Base-by-base conservation (phyloP, 2,113 vertebrate genomes). In the Mirounga angustirostris region DNA sequence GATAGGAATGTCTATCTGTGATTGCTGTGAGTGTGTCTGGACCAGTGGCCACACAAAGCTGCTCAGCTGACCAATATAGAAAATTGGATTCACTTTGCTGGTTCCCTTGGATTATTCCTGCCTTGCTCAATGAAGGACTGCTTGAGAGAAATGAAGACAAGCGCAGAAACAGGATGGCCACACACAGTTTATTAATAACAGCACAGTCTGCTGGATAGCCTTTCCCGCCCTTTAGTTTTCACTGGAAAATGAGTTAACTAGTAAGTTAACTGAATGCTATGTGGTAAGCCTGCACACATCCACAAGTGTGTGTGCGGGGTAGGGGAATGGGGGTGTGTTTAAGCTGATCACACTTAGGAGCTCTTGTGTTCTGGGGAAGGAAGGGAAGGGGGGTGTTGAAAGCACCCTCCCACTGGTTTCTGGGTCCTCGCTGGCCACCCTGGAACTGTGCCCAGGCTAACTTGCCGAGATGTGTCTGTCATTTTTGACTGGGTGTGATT, bases 401-500 rank as follows among this genome's bases (percentile, higher is more conserved):
- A 88, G 16, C 24, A n/a, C 40, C 94, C 36, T 95, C 94, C 92
- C 28, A 46, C 95, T 54, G 89, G 67, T 83, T 97, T 86, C 89
- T 93, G 73, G 89, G 97, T 93, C 95, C 94, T 96, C 86, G 15
- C 93, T 11, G 95, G 98, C 89, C 91, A 97, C 78, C 56, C 93
- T 98, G 98, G 98, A 98, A 89, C 93, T 54, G 93, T 97, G 97
- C 98, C 98, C 93, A 96, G 36, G 58, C 43, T 90, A 61, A 81
- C 94, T 96, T 91, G 81, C 79, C 1, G 93, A 97, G 97, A 95
- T 91, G 58, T 96, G 98, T 97, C 98, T 98, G 97, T 98, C 98
- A 98, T 98, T 98, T 98, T 97, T 98, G 97, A 98, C 97, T 98
- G 98, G 95, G 97, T 98, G 98, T 97, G 98, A 98, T 97, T 98